Conservation (phyloP, 2,113 vertebrate species). For the Bolborhynchus lineola region DNA sequence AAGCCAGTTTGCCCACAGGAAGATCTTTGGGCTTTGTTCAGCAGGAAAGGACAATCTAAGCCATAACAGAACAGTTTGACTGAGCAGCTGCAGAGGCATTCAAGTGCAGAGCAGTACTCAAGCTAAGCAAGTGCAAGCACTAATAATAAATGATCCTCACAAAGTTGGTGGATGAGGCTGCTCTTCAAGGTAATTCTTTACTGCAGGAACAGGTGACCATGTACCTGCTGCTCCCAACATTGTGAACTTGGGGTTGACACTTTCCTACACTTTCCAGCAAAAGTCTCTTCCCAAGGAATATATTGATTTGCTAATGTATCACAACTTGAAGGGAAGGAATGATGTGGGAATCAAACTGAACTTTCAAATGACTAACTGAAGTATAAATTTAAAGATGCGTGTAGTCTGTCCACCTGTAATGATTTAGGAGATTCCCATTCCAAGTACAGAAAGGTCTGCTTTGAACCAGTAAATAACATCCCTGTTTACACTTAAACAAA, state of each 20-base stretch:
- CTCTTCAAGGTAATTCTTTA: not conserved
- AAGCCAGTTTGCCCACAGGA: not conserved
- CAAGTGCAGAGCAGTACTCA: not conserved
- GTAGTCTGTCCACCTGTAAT: not conserved
- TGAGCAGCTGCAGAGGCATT: not conserved
- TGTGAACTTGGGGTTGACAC: accelerated
- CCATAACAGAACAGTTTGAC: not conserved
- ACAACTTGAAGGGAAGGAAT: not conserved
- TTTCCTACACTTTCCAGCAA: not conserved
- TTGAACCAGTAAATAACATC: not conserved
- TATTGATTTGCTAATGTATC: accelerated
- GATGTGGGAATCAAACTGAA: not conserved
- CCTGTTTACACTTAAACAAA: not conserved
- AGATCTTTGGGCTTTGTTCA: not conserved
- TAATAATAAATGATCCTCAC: not conserved
- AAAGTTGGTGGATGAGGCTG: not conserved
- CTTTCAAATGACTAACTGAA: accelerated
- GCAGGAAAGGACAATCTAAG: not conserved
- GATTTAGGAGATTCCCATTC: not conserved
- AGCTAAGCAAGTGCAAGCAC: not conserved
- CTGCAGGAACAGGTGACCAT: accelerated
- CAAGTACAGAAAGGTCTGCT: not conserved
- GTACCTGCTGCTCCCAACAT: not conserved
- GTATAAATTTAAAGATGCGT: accelerated
- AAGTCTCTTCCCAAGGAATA: not conserved